These are phyloP conservation scores for Cyclophora albipunctata DNA, from an alignment of 2,888 invertebrate genomes.

Conservation along the genomic window DNA sequence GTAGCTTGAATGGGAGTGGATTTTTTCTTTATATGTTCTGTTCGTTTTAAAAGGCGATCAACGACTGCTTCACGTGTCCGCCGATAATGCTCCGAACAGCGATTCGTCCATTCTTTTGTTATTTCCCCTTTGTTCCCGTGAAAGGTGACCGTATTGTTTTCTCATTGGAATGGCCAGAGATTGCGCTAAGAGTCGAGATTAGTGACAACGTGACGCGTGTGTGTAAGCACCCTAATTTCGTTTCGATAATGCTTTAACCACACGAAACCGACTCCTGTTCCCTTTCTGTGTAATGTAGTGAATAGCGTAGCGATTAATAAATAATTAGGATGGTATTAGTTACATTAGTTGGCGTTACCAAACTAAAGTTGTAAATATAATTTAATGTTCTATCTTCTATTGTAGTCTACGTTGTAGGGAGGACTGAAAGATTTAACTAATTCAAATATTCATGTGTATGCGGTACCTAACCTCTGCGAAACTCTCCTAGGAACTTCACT, in stretches of 20 bases:
- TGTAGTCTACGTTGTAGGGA: not conserved
- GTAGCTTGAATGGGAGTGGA: slow-evolving; percentile 14
- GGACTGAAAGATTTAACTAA: slow-evolving; percentile 12
- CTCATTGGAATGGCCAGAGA: slow-evolving; percentile 57
- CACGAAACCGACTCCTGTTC: slow-evolving; percentile 22
- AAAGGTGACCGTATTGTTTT: slow-evolving; percentile 69
- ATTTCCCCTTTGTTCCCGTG: slow-evolving; percentile 59
- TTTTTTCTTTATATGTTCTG: slow-evolving; percentile 36
- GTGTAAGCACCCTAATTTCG: slow-evolving; percentile 51
- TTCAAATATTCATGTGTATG: slow-evolving; percentile 12
- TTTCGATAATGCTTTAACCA: slow-evolving; percentile 42
- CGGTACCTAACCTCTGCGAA: slow-evolving; percentile 6
- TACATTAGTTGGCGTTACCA: not conserved
- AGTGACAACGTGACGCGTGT: slow-evolving; percentile 65
- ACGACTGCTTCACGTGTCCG: slow-evolving; percentile 46
- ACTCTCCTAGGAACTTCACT: slow-evolving; percentile 14
- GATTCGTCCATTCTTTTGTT: slow-evolving; percentile 68
- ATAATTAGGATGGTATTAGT: slow-evolving; percentile 11
- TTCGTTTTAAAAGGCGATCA: slow-evolving; percentile 48
- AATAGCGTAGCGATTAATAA: slow-evolving; percentile 15
- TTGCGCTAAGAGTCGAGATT: slow-evolving; percentile 69
- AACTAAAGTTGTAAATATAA: slow-evolving; percentile 1
- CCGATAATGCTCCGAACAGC: slow-evolving; percentile 56
- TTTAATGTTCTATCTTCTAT: slow-evolving; percentile 1
- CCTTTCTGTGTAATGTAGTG: slow-evolving; percentile 21